These are phyloP conservation scores for Sinonovacula constricta DNA, from an alignment of 1,140 invertebrate species.

Conservation along the genomic window DNA sequence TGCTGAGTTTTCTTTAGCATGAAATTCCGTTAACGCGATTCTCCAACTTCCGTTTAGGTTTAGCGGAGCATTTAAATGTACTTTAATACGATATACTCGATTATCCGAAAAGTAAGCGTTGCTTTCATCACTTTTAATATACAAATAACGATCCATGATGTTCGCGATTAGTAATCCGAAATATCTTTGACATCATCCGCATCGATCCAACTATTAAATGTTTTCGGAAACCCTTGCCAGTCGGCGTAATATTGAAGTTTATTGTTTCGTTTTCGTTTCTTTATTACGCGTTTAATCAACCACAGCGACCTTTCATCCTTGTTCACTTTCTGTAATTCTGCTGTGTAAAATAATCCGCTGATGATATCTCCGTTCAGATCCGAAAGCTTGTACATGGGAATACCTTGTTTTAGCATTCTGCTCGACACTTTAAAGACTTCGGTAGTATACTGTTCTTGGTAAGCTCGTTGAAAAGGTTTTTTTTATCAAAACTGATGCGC, in stretches of 20 bases:
- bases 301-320: not conserved
- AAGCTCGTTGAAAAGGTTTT: not conserved
- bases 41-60: too few species aligned
- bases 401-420: not conserved
- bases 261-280: not conserved
- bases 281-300: not conserved
- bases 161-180: too few species aligned
- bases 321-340: slow-evolving; percentile 5
- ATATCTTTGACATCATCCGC: not conserved
- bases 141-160: too few species aligned
- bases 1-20: too few species aligned
- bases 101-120: too few species aligned
- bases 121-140: too few species aligned
- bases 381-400: not conserved
- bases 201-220: slow-evolving; percentile 13
- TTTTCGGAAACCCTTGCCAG: slow-evolving; percentile 3
- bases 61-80: too few species aligned
- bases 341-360: not conserved
- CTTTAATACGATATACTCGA: too few species aligned
- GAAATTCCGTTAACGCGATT: too few species aligned
- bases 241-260: not conserved
- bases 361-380: not conserved
- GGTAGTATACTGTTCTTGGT: not conserved
- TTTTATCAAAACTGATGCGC: not conserved
- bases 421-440: not conserved